Percentiles rank a stretch among this genome's conserved stretches.
These are phyloP conservation scores for Dicaeum eximium DNA, from an alignment of 2,113 vertebrate genomes.

Conservation along the genomic window DNA sequence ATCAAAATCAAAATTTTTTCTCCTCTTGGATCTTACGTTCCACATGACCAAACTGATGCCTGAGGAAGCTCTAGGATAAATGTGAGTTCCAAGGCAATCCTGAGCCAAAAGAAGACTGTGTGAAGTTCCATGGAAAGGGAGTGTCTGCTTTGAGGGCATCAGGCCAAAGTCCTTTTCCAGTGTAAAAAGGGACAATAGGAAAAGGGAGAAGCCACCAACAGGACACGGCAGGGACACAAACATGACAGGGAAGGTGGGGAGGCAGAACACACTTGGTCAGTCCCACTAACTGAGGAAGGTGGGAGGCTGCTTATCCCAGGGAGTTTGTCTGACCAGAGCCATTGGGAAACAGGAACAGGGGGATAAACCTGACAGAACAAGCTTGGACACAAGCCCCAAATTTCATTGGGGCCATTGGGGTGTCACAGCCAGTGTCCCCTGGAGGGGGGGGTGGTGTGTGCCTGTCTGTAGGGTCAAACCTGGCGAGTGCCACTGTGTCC, in stretches of 20 bases:
- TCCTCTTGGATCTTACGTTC: not conserved
- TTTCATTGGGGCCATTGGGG: accelerated
- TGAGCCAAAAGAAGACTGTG: not conserved
- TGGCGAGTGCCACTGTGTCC: too few relatives aligned
- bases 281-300: accelerated
- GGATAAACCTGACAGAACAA: not conserved
- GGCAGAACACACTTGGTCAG: not conserved
- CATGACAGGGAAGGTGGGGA: not conserved
- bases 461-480: not conserved
- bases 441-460: too few relatives aligned
- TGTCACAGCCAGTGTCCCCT: not conserved
- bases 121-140: not conserved
- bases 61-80: not conserved
- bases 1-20: not conserved
- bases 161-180: not conserved
- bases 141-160: not conserved
- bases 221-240: not conserved
- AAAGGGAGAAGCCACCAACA: not conserved
- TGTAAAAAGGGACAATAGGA: not conserved
- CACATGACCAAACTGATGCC: not conserved
- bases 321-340: not conserved
- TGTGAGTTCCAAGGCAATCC: not conserved
- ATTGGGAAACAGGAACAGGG: not conserved
- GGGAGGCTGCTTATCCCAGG: not conserved
- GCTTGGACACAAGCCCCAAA: accelerated